phyloP scores from a whole-genome alignment of 1,140 invertebrate genomes.

The Araneus ventricosus region DNA sequence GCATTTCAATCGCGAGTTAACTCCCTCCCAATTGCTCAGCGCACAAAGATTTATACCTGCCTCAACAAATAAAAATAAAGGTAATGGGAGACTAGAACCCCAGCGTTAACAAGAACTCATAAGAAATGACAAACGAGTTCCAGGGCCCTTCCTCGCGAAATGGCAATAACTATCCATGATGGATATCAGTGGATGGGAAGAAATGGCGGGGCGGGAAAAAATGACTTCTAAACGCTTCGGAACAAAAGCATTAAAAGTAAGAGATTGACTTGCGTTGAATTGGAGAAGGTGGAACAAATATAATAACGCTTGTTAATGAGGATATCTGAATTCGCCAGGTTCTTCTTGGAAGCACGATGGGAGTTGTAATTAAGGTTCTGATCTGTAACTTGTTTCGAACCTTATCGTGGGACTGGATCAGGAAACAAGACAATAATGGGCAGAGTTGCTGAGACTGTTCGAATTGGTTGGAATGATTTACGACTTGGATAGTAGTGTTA shows the following conservation, averaged over 20 bases:
- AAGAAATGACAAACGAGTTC: conserved; percentile 71
- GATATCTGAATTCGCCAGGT: conserved; percentile 54
- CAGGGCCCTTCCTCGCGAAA: background rate
- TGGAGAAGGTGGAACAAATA: background rate
- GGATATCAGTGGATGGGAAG: conserved; percentile 7
- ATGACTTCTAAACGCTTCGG: conserved; percentile 44
- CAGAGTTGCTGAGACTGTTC: background rate
- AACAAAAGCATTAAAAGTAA: conserved; percentile 55
- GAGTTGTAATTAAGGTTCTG: conserved; percentile 57
- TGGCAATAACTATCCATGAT: conserved; percentile 63
- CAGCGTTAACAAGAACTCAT: conserved; percentile 50
- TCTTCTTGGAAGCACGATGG: conserved; percentile 51
- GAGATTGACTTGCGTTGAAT: conserved; percentile 6
- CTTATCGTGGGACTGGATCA: conserved; percentile 33
- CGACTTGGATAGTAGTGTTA: background rate
- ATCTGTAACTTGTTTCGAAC: conserved; percentile 44
- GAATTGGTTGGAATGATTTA: background rate
- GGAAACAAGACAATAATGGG: conserved; percentile 2
- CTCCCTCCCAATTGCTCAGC: conserved; percentile 19
- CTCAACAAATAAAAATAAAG: conserved; percentile 20
- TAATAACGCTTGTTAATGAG: conserved; percentile 59
- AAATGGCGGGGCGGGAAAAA: conserved; percentile 19
- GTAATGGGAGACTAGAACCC: conserved; percentile 6
- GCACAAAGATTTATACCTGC: conserved; percentile 17
- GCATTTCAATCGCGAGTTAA: conserved; percentile 41